phyloP scores from a whole-genome alignment of 1,140 invertebrate species.

The Branchinecta lindahli region DNA sequence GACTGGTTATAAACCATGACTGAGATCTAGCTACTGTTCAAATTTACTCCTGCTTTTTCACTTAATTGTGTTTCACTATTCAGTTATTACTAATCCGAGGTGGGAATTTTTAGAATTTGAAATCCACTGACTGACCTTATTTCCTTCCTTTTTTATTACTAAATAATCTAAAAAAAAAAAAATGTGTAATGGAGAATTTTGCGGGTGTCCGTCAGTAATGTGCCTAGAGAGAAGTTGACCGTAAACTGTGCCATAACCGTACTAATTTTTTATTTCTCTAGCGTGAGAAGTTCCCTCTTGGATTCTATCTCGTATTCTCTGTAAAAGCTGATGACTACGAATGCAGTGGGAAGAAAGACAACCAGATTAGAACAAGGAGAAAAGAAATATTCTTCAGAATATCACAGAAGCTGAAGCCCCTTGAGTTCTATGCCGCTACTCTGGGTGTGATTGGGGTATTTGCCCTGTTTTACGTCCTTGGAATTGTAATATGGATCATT shows the following conservation, averaged over 20 bases:
- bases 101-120: too few relatives aligned
- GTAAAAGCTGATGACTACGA: slow-evolving; percentile 56
- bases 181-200: too few relatives aligned
- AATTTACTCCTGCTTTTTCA: too few relatives aligned
- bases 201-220: too few relatives aligned
- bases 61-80: too few relatives aligned
- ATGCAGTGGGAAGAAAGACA: slow-evolving; percentile 38
- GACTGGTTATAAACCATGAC: too few relatives aligned
- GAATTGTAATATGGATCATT: slow-evolving; percentile 32
- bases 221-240: too few relatives aligned
- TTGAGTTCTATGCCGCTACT: slow-evolving; percentile 45
- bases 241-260: background rate
- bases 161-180: too few relatives aligned
- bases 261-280: slow-evolving; percentile 30
- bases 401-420: slow-evolving; percentile 32
- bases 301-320: slow-evolving; percentile 66
- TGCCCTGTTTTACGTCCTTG: slow-evolving; percentile 42
- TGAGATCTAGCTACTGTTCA: too few relatives aligned
- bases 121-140: too few relatives aligned
- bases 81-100: too few relatives aligned
- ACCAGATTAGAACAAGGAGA: slow-evolving; percentile 26
- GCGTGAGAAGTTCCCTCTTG: slow-evolving; percentile 48
- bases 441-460: slow-evolving; percentile 38
- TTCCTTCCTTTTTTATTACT: too few relatives aligned
- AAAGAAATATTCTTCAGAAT: slow-evolving; percentile 42